Conservation (phyloP, 1,140 invertebrate genomes). For the Aphis gossypii region DNA sequence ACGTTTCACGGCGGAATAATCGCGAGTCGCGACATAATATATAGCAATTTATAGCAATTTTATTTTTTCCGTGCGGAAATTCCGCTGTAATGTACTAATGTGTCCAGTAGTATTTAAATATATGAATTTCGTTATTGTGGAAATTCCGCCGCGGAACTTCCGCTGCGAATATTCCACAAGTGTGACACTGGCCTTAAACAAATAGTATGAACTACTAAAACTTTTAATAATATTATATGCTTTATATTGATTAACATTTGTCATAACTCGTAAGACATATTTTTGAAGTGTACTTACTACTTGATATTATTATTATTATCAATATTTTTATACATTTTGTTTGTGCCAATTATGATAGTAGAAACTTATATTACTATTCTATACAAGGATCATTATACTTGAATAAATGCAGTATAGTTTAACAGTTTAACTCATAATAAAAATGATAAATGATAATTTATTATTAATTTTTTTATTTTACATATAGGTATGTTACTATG, state of each 20-base stretch:
- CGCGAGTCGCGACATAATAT: too few relatives aligned
- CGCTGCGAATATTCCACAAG: too few relatives aligned
- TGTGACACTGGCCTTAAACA: conserved; percentile 41
- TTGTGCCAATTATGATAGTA: conserved; percentile 59
- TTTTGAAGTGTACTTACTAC: conserved; percentile 71
- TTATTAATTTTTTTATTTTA: conserved; percentile 79
- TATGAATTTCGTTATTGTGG: too few relatives aligned
- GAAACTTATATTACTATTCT: conserved; percentile 54
- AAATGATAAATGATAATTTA: conserved; percentile 69
- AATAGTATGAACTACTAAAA: conserved; percentile 61
- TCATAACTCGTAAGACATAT: conserved; percentile 64
- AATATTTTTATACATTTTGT: conserved; percentile 64
- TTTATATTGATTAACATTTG: conserved; percentile 66
- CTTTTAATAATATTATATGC: conserved; percentile 62
- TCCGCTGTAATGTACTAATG: too few relatives aligned
- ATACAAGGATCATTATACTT: background rate
- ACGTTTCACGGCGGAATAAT: too few relatives aligned
- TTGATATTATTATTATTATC: conserved; percentile 80
- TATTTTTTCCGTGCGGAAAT: too few relatives aligned
- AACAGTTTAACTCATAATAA: conserved; percentile 65
- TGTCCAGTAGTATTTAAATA: too few relatives aligned
- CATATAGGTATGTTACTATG: conserved; percentile 75
- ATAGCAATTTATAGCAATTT: too few relatives aligned
- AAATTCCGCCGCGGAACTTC: too few relatives aligned
- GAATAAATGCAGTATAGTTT: conserved; percentile 29